Base-by-base conservation (phyloP, 2,113 vertebrate species). In the Macrotis lagotis region DNA sequence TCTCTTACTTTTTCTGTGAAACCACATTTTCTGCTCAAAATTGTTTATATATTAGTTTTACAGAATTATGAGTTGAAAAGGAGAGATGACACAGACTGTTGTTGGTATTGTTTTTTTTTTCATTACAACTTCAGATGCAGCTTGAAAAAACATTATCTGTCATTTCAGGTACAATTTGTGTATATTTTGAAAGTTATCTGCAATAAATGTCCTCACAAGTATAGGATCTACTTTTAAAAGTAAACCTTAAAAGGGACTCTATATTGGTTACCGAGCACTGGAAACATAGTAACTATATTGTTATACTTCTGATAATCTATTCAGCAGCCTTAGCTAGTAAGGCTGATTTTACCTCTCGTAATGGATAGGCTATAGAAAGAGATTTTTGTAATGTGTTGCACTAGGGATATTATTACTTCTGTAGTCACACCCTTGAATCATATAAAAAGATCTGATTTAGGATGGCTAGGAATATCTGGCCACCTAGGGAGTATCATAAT, bases 361-460 rank as follows among this genome's bases (percentile, higher is more conserved):
- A 26, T 25, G 89, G 48, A 94, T 10, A 91, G 4, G 50, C 53
- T 24, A 14, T 11, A 89, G 50, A 51, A 50, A 50, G 44, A 37
- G 3, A 12, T 8, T n/a, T 94, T 22, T 91, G 66, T 14, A 88
- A 8, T 9, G 51, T 66, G 3, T 24, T 94, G 88, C 3, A 48
- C 22, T 59, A 90, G 83, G 22, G 8, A 83, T 83, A 26, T 6
- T 51, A 5, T 95, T 94, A 93, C 6, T 55, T 93, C 92, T 96
- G 37, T 0, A 88, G 93, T 83, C 47, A 55, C 59, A 12, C 9
- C 52, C 16, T 22, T 91, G 16, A 2, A 88, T 48, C 51, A 26
- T 22, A 91, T 66, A 48, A 92, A 88, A 83, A 90, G 90, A 91
- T 44, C 89, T 96, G 14, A 0, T 16, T 22, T 28, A 95, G 12